A percentile compares a stretch with the other conserved stretches of the same genome.
These are phyloP conservation scores for Mylabris sibirica DNA, from an alignment of 2,888 invertebrate species.

Conservation along the genomic window DNA sequence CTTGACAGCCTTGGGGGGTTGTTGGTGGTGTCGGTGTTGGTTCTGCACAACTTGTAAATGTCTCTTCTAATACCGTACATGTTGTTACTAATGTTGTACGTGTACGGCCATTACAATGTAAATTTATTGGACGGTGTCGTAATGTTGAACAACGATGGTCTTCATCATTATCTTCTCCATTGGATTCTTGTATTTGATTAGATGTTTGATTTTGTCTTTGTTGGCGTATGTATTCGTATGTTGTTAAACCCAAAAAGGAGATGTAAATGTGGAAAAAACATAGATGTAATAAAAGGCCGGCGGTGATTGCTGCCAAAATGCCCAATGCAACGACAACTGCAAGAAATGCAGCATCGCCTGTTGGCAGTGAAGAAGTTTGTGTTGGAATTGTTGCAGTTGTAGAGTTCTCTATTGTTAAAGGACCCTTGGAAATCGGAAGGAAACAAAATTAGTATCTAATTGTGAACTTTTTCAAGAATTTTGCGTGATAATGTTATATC, in stretches of 20 bases:
- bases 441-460: background rate
- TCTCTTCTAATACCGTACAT: slow-evolving; percentile 65
- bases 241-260: slow-evolving; percentile 82
- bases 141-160: slow-evolving; percentile 33
- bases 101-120: slow-evolving; percentile 34
- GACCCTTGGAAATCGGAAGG: slow-evolving; percentile 18
- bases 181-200: slow-evolving; percentile 33
- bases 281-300: slow-evolving; percentile 80
- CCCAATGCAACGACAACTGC: slow-evolving; percentile 71
- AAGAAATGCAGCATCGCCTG: slow-evolving; percentile 69
- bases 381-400: slow-evolving; percentile 41
- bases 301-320: slow-evolving; percentile 76
- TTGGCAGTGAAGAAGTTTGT: slow-evolving; percentile 53
- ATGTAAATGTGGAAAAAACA: slow-evolving; percentile 91
- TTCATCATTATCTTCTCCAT: slow-evolving; percentile 39
- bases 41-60: slow-evolving; percentile 56
- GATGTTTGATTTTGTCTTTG: slow-evolving; percentile 57
- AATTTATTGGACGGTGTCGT: slow-evolving; percentile 37
- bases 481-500: background rate
- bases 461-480: background rate
- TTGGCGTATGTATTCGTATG: slow-evolving; percentile 84
- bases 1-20: slow-evolving; percentile 58
- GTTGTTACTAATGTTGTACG: slow-evolving; percentile 58
- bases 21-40: slow-evolving; percentile 62
- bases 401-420: slow-evolving; percentile 36